Base-by-base conservation (phyloP, 2,797 vertebrate species). In the Gadopsis marmoratus region DNA sequence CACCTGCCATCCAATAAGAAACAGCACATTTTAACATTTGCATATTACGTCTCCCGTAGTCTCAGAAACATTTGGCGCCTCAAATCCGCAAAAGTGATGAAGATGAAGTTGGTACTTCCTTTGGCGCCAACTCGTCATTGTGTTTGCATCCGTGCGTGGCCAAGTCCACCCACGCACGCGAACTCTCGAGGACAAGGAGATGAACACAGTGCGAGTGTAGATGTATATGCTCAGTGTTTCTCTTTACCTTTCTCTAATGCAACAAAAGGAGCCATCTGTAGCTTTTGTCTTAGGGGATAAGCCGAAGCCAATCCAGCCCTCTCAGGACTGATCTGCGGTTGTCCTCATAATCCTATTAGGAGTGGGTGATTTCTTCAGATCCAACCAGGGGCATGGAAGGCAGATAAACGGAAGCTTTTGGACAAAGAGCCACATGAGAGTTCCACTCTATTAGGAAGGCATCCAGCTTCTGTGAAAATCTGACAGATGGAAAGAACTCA, bases 291-390 rank as follows among this genome's bases (percentile, higher is more conserved):
- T 89, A 91, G 21, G 59, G 87, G 86, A 88, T 91, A 86, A 92
- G 78, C 87, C 13, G 17, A 81, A 85, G 79, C 84, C 90, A 86
- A 86, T 91, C 87, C 91, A 72, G 61, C 74, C 83, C 82, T 90
- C 89, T 75, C 69, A 68, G 86, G 83, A 85, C 84, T 86, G 82
- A 88, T 92, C 84, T 88, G 80, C 10, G 55, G 72, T 87, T 79
- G 21, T 91, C 72, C 84, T 80, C 8, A 11, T 94, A 94, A 94
- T 94, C 93, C 92, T 92, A 92, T 94, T 92, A 92, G 71, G 60
- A 85, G 77, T 37, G 87, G 85, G 78, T 76, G 81, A 90, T 81
- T 88, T 91, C 83, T 91, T 89, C 78, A 84, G 74, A 88, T 86
- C 68, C 63, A 69, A 74, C 87, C 76, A 59, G 67, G 77, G 51